Evolutionary conservation across 2,888 invertebrate genomes (phyloP), one percentile per base, ranked within the genome.

Genomic region (Cheilosia impressa): DNA sequence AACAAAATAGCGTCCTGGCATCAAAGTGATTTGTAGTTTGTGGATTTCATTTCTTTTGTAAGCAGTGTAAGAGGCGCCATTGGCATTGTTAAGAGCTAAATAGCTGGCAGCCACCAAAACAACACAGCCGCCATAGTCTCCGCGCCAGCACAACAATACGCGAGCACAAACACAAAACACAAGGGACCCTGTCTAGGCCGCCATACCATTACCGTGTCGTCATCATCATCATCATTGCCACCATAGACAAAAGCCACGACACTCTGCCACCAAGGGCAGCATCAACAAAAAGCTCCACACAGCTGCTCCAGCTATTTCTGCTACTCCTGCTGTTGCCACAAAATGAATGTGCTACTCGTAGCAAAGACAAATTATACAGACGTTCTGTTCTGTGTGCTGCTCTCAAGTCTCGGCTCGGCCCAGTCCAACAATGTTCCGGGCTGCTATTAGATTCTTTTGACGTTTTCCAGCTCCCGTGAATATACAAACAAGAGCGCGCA

Each of bases 1-100:
- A 57, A 47, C 71, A 72, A 81, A 75, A 81, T 81, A 68, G 71
- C 76, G 77, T 77, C 72, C 71, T 63, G 81, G 62, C 81, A 76
- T 85, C 81, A 72, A 85, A 81, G 85, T 85, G 85, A 85, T 85
- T 85, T 85, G 85, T 85, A 81, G 85, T 81, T 85, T 72, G 57
- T 77, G 62, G 66, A 68, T 66, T 81, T 68, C 62, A 52, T 76
- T 81, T 68, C 85, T 77, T 72, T 85, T 85, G 81, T 81, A 66
- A 76, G 72, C 72, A 85, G 62, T 85, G 85, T 85, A 71, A 81
- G 81, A 85, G 85, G 85, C 85, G 85, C 85, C 85, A 81, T 72
- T 72, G 85, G 76, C 81, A 85, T 85, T 85, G 85, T 85, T 85
- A 80, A 47, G 71, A 81, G 76, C 76, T 76, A 85, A 85, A 85